Percentiles rank a stretch among this genome's conserved stretches.
Conservation (phyloP, 1,140 invertebrate species). For the Leptinotarsa texana region DNA sequence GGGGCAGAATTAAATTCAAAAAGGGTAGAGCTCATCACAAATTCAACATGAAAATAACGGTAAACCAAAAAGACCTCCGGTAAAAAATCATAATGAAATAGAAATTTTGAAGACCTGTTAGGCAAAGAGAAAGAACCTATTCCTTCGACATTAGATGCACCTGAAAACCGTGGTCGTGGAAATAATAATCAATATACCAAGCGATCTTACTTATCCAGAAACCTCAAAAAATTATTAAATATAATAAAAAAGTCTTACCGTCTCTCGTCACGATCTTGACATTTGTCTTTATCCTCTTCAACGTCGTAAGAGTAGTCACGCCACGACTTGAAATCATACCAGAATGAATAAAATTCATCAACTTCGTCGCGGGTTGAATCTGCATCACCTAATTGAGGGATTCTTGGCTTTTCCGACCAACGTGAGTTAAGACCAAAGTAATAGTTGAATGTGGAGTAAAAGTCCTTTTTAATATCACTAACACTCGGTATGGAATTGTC, state of each 20-base stretch:
- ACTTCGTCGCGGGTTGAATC: conserved; percentile 73
- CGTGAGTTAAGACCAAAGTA: conserved; percentile 86
- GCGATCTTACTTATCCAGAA: too few species aligned
- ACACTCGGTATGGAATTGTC: conserved; percentile 85
- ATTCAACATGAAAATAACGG: neutral
- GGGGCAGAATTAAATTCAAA: neutral
- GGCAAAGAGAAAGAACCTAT: neutral
- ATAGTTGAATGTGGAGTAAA: conserved; percentile 78
- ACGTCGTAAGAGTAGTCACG: conserved; percentile 98
- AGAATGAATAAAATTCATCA: conserved; percentile 86
- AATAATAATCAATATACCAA: too few species aligned
- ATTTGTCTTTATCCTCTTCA: conserved; percentile 98
- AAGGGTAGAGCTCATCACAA: neutral
- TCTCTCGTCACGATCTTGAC: conserved; percentile 92
- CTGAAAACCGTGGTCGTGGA: too few species aligned
- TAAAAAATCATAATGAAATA: neutral
- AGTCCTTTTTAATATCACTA: conserved; percentile 79
- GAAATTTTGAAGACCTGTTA: neutral
- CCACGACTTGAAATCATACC: conserved; percentile 99
- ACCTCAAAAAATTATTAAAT: too few species aligned
- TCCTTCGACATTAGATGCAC: neutral
- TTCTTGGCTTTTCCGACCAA: conserved; percentile 88
- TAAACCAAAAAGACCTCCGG: neutral
- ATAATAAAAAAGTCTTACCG: conserved; percentile 62
- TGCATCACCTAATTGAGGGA: conserved; percentile 82